Evolutionary conservation across 2,113 vertebrate genomes (phyloP), one percentile per base, ranked within the genome.

Genomic region (Scomber scombrus): DNA sequence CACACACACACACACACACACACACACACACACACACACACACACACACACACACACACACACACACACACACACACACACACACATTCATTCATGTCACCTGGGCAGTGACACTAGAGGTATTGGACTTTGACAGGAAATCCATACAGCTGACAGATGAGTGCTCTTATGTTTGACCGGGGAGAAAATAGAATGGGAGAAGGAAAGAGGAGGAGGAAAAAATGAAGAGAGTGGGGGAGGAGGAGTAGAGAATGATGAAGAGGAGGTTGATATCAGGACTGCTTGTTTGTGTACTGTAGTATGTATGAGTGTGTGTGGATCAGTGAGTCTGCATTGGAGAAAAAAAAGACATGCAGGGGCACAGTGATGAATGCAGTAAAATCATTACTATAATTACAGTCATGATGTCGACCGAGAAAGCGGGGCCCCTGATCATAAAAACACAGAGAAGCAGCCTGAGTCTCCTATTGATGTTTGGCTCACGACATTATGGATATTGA

Each of bases 81-180:
- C 76, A 49, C 65, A 66, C 71, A 52, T 55, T 63, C 84, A 65
- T 72, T 82, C 49, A 67, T 81, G 67, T 87, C 91, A 82, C 81
- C 82, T 75, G 73, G 70, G 19, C 71, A 61, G 52, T 81, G 87
- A 84, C 86, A 81, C 73, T 72, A 54, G 71, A 77, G 58, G 78
- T 85, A 88, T 82, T 85, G 82, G 73, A 14, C 77, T 88, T 86
- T 88, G 86, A 88, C 87, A 74, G 85, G 70, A 91, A 94, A 93
- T 93, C 93, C 87, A 92, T 94, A 84, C 47, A 34, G 68, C 19
- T 91, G 91, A 93, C 87, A 80, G 82, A 90, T 88, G 90, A 88
- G 74, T 3, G 54, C 86, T 88, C 75, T 87, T 71, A 88, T 46
- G 73, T 92, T 80, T 84, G 86, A 81, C 84, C 8, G 40, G 77